Evolutionary conservation across 2,888 invertebrate genomes (phyloP).

Genomic region (Cyaniris semiargus): DNA sequence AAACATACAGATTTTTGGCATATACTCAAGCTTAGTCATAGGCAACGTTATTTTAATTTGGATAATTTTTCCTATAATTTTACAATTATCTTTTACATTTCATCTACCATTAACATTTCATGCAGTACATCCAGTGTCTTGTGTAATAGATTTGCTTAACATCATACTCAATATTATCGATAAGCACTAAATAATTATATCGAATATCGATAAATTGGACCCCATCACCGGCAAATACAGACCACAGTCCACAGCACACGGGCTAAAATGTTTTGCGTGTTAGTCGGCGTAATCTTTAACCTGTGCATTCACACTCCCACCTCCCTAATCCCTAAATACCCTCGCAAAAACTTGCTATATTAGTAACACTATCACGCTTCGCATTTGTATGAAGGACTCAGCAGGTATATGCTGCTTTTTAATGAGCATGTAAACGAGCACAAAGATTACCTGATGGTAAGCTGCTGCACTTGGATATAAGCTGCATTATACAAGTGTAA

Average conservation of each 20-base stretch:
- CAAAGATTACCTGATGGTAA: background rate
- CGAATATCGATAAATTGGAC: background rate
- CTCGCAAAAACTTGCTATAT: background rate
- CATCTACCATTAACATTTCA: no score
- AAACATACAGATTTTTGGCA: no score
- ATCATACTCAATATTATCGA: background rate
- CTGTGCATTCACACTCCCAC: constrained; percentile 22
- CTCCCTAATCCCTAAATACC: background rate
- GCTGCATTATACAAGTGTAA: no score
- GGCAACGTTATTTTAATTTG: no score
- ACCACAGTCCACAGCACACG: constrained; percentile 52
- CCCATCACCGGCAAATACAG: background rate
- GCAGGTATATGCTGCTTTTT: background rate
- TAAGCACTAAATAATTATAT: background rate
- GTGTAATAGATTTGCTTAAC: background rate
- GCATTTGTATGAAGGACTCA: background rate
- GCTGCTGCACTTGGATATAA: no score
- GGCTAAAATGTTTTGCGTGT: constrained; percentile 75
- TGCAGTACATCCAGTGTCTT: no score
- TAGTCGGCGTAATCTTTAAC: constrained; percentile 37
- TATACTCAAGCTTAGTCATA: no score
- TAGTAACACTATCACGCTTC: background rate
- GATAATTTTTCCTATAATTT: no score
- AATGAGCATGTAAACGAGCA: background rate
- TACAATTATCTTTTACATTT: no score